phyloP scores from a whole-genome alignment of 1,140 invertebrate genomes.

The Tenebrio molitor region DNA sequence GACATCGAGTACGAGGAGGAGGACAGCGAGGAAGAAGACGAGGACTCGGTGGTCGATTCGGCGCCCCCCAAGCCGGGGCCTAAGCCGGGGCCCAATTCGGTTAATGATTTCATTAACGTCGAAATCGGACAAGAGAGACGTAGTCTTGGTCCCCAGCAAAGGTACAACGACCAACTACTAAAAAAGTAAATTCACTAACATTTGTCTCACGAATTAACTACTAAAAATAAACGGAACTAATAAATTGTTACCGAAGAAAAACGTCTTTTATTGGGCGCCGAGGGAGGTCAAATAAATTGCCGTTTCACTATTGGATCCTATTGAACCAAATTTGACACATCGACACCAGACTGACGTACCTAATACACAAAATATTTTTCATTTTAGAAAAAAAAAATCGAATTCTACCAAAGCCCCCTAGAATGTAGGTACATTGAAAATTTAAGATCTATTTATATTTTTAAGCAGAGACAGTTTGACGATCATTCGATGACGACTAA shows the following conservation, averaged over 20 bases:
- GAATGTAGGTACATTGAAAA: no score
- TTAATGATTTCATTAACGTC: slow-evolving; percentile 56
- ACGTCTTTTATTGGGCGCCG: slow-evolving; percentile 7
- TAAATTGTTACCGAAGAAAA: slow-evolving; percentile 1
- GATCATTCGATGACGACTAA: no score
- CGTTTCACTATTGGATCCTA: background rate
- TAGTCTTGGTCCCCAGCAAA: slow-evolving; percentile 4
- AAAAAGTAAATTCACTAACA: slow-evolving; percentile 29
- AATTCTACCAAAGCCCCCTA: no score
- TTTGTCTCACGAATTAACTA: slow-evolving; percentile 17
- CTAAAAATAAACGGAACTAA: background rate
- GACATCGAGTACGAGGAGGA: slow-evolving; percentile 61
- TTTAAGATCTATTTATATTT: no score
- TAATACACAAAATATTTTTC: no score
- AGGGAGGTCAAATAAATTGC: background rate
- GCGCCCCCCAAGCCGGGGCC: slow-evolving; percentile 10
- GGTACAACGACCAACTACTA: slow-evolving; percentile 26
- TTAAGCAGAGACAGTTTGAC: no score
- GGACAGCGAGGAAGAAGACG: slow-evolving; percentile 59
- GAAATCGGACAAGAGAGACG: slow-evolving; percentile 13
- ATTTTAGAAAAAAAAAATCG: no score
- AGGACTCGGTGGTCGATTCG: slow-evolving; percentile 60
- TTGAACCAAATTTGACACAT: no score
- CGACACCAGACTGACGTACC: no score
- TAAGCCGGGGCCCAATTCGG: slow-evolving; percentile 41